Evolutionary conservation across 2,113 vertebrate genomes (phyloP).

Genomic region (Sporophila hypoxantha): DNA sequence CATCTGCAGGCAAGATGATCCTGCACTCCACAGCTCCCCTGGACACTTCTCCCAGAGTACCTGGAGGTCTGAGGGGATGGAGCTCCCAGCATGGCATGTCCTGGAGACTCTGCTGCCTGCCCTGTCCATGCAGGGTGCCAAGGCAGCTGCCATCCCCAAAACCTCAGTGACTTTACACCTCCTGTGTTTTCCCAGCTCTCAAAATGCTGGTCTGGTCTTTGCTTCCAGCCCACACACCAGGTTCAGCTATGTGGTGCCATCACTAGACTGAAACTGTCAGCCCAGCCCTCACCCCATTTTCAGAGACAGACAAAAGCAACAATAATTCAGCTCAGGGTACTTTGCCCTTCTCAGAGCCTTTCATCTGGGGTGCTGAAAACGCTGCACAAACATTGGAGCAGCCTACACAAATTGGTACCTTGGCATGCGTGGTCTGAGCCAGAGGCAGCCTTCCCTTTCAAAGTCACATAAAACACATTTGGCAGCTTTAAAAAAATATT

Average conservation of each 20-base stretch:
- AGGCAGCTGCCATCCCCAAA: neutral
- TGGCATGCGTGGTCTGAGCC: neutral
- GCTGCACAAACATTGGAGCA: neutral
- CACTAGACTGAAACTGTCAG: neutral
- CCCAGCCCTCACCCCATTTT: neutral
- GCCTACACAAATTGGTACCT: slow-evolving; percentile 1
- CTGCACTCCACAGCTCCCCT: neutral
- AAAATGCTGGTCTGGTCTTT: neutral
- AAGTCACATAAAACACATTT: neutral
- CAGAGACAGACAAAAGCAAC: neutral
- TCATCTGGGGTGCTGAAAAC: neutral
- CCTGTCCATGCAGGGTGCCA: accelerated
- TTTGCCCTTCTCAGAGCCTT: neutral
- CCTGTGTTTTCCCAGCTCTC: neutral
- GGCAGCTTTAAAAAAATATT: slow-evolving; percentile 2
- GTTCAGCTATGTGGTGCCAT: neutral
- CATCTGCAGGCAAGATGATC: neutral
- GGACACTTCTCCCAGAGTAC: accelerated
- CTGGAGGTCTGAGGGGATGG: neutral
- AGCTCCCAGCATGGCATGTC: neutral
- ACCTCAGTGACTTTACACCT: neutral
- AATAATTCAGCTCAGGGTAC: neutral
- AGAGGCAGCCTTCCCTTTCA: slow-evolving; percentile 10
- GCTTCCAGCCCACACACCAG: neutral
- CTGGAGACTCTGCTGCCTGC: neutral